Conservation (phyloP, 1,140 invertebrate genomes). For the Sycobia sp. region DNA sequence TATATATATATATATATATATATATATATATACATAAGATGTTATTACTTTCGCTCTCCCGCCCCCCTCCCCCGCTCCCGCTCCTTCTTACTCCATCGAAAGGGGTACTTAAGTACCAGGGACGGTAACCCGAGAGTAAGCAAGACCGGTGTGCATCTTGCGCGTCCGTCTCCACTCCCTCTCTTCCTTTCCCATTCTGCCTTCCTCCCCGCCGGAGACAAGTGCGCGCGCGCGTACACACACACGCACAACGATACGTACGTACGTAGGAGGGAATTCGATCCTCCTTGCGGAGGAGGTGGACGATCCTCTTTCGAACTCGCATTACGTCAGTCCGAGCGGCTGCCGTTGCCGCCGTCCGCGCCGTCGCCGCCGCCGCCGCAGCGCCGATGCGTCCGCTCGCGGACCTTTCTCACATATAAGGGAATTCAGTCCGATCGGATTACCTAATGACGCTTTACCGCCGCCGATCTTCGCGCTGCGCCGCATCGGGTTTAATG, state of each 20-base stretch:
- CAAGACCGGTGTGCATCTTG: constrained; percentile 31
- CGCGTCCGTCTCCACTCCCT: background rate
- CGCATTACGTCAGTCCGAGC: constrained; percentile 45
- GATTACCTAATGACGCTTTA: constrained; percentile 37
- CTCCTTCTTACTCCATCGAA: background rate
- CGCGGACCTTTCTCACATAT: constrained; percentile 26
- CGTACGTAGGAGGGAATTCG: too few relatives aligned
- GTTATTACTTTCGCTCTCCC: constrained; percentile 11
- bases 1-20: too few relatives aligned
- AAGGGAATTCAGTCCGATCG: constrained; percentile 36
- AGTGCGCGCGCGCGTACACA: too few relatives aligned
- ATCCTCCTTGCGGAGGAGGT: constrained; percentile 43
- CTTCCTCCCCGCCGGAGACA: constrained; percentile 38
- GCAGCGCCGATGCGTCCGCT: too few relatives aligned
- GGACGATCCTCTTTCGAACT: constrained; percentile 46
- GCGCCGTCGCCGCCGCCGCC: too few relatives aligned
- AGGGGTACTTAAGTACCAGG: constrained; percentile 40
- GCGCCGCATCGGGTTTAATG: constrained; percentile 3
- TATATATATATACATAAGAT: too few relatives aligned
- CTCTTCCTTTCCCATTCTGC: background rate
- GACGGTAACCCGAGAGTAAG: constrained; percentile 48
- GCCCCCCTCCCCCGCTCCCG: background rate
- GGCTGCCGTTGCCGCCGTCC: too few relatives aligned
- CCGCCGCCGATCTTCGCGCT: constrained; percentile 14
- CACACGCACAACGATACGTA: too few relatives aligned